Evolutionary conservation across 2,888 invertebrate species (phyloP), one percentile per base, ranked within the genome.

Genomic region (Blera fallax): DNA sequence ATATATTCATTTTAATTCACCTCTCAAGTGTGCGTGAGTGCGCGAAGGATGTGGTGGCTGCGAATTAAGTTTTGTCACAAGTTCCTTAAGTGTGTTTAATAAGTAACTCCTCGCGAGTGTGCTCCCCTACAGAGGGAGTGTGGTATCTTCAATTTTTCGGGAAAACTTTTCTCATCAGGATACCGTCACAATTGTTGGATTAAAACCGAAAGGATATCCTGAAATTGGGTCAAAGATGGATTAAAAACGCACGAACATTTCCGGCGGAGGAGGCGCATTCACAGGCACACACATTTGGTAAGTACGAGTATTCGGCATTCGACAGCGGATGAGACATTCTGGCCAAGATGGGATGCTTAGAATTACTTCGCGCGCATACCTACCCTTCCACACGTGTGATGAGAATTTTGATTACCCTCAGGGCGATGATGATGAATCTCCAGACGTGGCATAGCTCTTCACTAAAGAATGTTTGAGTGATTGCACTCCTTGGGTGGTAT

Each of bases 171-270:
- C n/a, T 34, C 60, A 43, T 60, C 60, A 62, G 70, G 67, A 69
- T 77, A 62, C 16, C 37, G 62, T 37, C 69, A 62, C 67, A 45
- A 76, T 48, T 62, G 54, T 70, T 82, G 76, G 81, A 82, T 82
- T 76, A 77, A 76, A 64, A 60, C 8, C 34, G 18, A 76, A 58
- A 45, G 69, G 73, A 74, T 69, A 79, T 78, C 64, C 62, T 50
- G 56, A 52, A 84, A 84, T 62, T 84, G 70, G 84, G 84, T 84
- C 84, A 84, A 65, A 80, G 80, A 84, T 84, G 84, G 84, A 84
- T 84, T 84, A 84, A 74, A 74, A 76, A 69, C 43, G 69, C 69
- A 58, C 37, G 65, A 84, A 56, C 54, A 65, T 74, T 69, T 70
- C 65, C 74, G 74, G 80, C 43, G 0, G 64, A 32, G 56, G 37